Evolutionary conservation across 2,113 vertebrate genomes (phyloP).

Genomic region (Rhinichthys klamathensis): DNA sequence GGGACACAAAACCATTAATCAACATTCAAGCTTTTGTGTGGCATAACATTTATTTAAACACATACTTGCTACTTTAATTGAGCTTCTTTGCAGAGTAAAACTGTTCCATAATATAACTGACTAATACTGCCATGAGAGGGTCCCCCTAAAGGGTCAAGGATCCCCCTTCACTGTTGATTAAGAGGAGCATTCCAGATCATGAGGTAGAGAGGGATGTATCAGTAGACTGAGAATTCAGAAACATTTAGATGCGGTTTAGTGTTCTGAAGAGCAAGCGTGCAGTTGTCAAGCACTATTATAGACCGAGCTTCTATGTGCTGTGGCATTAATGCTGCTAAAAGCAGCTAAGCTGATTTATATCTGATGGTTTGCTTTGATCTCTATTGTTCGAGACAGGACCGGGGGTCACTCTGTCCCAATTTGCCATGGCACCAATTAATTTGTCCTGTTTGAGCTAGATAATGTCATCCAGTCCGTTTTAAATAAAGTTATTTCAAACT

Average conservation of each 20-base stretch:
- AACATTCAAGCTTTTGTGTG: neutral
- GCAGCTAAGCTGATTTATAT: neutral
- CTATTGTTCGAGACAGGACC: neutral
- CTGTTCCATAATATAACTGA: neutral
- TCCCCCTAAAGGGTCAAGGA: neutral
- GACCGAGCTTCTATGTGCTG: neutral
- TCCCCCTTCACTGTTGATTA: neutral
- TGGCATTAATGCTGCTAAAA: neutral
- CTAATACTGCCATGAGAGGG: neutral
- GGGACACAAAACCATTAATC: too few species aligned
- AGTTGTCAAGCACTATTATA: constrained; percentile 6
- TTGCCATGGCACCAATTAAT: neutral
- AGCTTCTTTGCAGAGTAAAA: neutral
- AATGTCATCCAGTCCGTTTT: constrained; percentile 1
- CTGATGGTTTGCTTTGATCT: neutral
- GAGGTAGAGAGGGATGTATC: neutral
- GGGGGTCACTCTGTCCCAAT: neutral
- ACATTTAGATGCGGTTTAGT: neutral
- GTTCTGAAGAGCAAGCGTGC: neutral
- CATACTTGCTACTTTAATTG: neutral
- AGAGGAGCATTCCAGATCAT: neutral
- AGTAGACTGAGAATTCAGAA: neutral
- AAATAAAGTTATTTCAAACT: constrained; percentile 9
- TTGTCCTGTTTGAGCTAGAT: constrained; percentile 7
- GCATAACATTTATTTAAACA: neutral